These are phyloP conservation scores for Lycaena phlaeas DNA, from an alignment of 2,888 invertebrate species.

Conservation along the genomic window DNA sequence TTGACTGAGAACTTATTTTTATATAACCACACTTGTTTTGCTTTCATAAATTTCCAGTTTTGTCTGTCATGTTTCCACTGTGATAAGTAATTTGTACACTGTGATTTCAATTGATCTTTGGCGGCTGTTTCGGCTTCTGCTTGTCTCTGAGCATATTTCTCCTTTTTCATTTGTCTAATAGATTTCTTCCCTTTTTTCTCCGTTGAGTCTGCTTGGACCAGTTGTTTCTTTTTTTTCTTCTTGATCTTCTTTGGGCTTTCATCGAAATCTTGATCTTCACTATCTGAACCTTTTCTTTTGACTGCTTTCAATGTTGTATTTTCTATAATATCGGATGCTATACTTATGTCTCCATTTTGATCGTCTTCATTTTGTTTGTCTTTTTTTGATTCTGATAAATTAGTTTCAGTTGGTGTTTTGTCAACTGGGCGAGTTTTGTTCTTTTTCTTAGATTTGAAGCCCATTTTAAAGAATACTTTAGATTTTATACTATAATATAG, in stretches of 20 bases:
- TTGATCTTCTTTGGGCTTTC: slow-evolving; percentile 30
- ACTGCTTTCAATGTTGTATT: slow-evolving; percentile 15
- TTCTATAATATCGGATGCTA: too few relatives aligned
- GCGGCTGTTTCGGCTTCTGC: slow-evolving; percentile 66
- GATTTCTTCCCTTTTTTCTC: slow-evolving; percentile 69
- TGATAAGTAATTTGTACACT: slow-evolving; percentile 77
- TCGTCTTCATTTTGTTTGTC: slow-evolving; percentile 18
- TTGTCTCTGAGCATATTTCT: slow-evolving; percentile 72
- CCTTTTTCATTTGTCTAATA: slow-evolving; percentile 76
- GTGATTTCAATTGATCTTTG: slow-evolving; percentile 70
- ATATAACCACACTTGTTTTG: slow-evolving; percentile 83
- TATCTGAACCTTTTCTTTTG: slow-evolving; percentile 24
- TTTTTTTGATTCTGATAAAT: neutral
- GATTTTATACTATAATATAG: slow-evolving; percentile 8
- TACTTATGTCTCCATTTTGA: slow-evolving; percentile 11
- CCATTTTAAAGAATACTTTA: slow-evolving; percentile 17
- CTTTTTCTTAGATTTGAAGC: slow-evolving; percentile 20
- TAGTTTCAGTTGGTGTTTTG: slow-evolving; percentile 5
- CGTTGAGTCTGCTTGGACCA: slow-evolving; percentile 26
- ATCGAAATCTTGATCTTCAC: slow-evolving; percentile 42
- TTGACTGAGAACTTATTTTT: slow-evolving; percentile 77
- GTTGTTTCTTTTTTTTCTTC: slow-evolving; percentile 49
- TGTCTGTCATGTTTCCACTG: slow-evolving; percentile 80
- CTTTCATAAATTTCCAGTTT: slow-evolving; percentile 87
- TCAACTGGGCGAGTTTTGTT: slow-evolving; percentile 12